phyloP scores from a whole-genome alignment of 2,797 vertebrate genomes.

The Lutjanus argentimaculatus region DNA sequence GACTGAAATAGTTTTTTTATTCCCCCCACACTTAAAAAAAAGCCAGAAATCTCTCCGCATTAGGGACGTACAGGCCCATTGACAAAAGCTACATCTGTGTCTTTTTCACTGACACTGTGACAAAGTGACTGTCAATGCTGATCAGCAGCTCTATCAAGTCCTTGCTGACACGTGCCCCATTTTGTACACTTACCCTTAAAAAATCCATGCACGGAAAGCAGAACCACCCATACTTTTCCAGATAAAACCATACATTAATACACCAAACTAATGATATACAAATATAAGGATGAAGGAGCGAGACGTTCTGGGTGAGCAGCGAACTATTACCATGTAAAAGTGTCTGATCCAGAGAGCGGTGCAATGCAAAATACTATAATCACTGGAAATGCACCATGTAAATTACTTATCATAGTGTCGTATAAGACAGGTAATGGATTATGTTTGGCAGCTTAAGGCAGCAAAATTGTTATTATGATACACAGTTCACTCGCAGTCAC shows the following conservation, averaged over 20 bases:
- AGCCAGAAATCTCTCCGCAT: slow-evolving; percentile 6
- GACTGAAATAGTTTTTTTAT: slow-evolving; percentile 39
- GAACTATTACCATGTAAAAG: slow-evolving; percentile 33
- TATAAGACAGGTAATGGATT: slow-evolving; percentile 68
- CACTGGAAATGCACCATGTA: slow-evolving; percentile 59
- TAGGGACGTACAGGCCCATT: slow-evolving; percentile 7
- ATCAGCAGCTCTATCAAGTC: slow-evolving; percentile 49
- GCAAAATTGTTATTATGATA: slow-evolving; percentile 58
- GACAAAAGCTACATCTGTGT: slow-evolving; percentile 37
- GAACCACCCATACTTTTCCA: neutral
- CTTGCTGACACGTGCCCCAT: slow-evolving; percentile 13
- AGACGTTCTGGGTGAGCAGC: slow-evolving; percentile 14
- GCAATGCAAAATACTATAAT: slow-evolving; percentile 50
- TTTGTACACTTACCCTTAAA: slow-evolving; percentile 5
- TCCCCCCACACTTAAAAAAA: slow-evolving; percentile 7
- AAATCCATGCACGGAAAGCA: slow-evolving; percentile 22
- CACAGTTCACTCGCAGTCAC: slow-evolving; percentile 49
- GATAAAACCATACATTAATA: slow-evolving; percentile 16
- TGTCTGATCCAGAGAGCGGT: slow-evolving; percentile 29
- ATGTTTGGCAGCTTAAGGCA: slow-evolving; percentile 61
- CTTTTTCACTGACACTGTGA: slow-evolving; percentile 47
- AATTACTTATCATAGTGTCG: slow-evolving; percentile 63
- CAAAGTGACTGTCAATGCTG: slow-evolving; percentile 47
- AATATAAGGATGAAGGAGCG: slow-evolving; percentile 1
- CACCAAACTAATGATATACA: slow-evolving; percentile 32